These are phyloP conservation scores for Pandemis cinnamomeana DNA, from an alignment of 2,888 invertebrate species.

Conservation along the genomic window DNA sequence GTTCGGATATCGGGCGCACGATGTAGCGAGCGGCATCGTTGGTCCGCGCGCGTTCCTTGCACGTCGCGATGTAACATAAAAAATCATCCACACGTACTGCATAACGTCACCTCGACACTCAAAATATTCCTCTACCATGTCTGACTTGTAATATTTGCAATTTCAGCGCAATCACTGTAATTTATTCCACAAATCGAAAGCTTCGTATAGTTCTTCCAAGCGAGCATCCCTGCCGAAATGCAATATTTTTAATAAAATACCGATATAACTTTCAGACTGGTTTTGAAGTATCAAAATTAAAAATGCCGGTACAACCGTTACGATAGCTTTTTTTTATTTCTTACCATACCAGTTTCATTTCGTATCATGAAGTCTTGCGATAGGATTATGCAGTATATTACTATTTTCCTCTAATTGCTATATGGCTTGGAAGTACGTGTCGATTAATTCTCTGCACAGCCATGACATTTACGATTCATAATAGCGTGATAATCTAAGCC, in stretches of 20 bases:
- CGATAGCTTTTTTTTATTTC: background rate
- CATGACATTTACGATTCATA: constrained; percentile 45
- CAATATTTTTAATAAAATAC: background rate
- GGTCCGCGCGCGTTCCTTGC: background rate
- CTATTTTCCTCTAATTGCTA: constrained; percentile 23
- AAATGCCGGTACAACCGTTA: background rate
- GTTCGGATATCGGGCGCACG: constrained; percentile 8
- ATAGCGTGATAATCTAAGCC: constrained; percentile 31
- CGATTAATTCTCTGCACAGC: constrained; percentile 39
- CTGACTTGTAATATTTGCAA: background rate
- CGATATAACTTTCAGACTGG: background rate
- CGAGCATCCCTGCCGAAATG: too few relatives aligned
- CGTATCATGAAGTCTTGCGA: background rate
- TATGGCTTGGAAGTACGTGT: constrained; percentile 4
- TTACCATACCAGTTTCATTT: background rate
- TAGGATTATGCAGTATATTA: background rate
- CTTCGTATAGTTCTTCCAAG: background rate
- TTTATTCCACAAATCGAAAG: background rate
- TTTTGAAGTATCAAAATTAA: background rate
- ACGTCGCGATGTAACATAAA: constrained; percentile 14
- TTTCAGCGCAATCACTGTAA: too few relatives aligned
- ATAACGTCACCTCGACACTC: constrained; percentile 8
- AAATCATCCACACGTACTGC: constrained; percentile 8
- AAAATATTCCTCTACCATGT: constrained; percentile 16
- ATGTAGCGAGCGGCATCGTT: background rate